Evolutionary conservation across 2,797 vertebrate species (phyloP), one percentile per base, ranked within the genome.

Genomic region (Trachops cirrhosus): DNA sequence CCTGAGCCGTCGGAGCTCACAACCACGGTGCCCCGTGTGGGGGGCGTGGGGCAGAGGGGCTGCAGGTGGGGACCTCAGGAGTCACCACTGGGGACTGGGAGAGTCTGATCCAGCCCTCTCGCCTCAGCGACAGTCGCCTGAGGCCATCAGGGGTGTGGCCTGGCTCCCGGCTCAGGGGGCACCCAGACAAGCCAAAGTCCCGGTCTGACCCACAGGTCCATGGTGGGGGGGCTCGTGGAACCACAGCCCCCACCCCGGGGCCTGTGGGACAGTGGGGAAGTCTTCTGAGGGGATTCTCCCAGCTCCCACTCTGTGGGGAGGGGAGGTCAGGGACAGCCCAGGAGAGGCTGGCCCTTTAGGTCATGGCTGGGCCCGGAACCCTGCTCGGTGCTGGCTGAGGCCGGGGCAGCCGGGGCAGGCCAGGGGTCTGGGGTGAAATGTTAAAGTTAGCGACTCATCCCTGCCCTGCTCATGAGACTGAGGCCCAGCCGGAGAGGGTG

Each of bases 21-120:
- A 46, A 19, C 41, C 26, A 3, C 0, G 32, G 26, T 34, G 54
- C 70, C 57, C 1, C 1, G 11, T n/a, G 22, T 4, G 9, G 46
- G 6, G 2, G 12, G 1, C 1, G 3, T 2, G n/a, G 19, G 4
- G 22, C 5, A 19, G 18, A 5, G n/a, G 5, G 2, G 15, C 24
- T 19, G 37, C 34, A 5, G 5, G 22, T 0, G 32, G n/a, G 50
- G 44, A 39, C 0, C 9, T 57, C 79, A 32, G 22, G 78, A 79
- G 59, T 24, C 22, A 57, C 54, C 15, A 24, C 44, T 48, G 32
- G 29, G 37, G 12, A 19, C 73, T 9, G 41, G 84, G 64, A 64
- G 89, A 41, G 89, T 74, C 41, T 10, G 48, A 50, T 15, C 41
- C 12, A 26, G 37, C 24, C 19, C 21, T 68, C 18, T 62, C 50